Base-by-base conservation (phyloP, 2,888 invertebrate genomes). In the Tenthredo livida region DNA sequence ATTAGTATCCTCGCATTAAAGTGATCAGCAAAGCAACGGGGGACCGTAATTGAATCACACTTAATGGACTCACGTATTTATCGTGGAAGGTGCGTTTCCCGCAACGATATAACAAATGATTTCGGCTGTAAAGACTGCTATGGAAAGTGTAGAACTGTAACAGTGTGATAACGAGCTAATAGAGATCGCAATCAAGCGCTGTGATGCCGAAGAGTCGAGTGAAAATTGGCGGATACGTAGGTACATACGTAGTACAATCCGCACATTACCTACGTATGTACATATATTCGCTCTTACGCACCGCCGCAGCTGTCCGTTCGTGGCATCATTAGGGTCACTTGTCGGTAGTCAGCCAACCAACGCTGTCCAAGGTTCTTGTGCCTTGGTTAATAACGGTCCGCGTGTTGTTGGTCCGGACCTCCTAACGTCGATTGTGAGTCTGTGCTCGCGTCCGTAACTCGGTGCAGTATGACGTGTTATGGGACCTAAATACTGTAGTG, bases 271-370 rank as follows among this genome's bases (percentile, higher is more conserved):
- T 43, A 72, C n/a, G 9, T 21, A 37, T 17, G 7, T 50, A 17
- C 29, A 17, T 50, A 77, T 29, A 50, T 54, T 77, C 17, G 50
- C 33, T 40, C 82, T 4, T 78, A 67, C 78, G 25, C 84, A 83
- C 21, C 25, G 58, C 61, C 10, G 58, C 37, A 70, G 75, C 37
- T 73, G 86, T 84, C 40, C 83, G 86, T 85, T 70, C 54, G 86
- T 86, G 86, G 85, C 87, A 88, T 90, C 90, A 91, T 92, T 92
- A 91, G 89, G 90, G 91, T 91, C 91, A 92, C 87, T 91, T 80
- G 77, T 54, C 77, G 33, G 77, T 77, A 77, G 77, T 54, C 54
- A 77, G 54, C 54, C 91, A 90, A 88, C 91, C 90, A 92, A 92
- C 91, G 90, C 85, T 87, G 86, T 88, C 88, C 92, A 91, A 92